Base-by-base conservation (phyloP, 2,888 invertebrate species). In the Clistopyga incitator region DNA sequence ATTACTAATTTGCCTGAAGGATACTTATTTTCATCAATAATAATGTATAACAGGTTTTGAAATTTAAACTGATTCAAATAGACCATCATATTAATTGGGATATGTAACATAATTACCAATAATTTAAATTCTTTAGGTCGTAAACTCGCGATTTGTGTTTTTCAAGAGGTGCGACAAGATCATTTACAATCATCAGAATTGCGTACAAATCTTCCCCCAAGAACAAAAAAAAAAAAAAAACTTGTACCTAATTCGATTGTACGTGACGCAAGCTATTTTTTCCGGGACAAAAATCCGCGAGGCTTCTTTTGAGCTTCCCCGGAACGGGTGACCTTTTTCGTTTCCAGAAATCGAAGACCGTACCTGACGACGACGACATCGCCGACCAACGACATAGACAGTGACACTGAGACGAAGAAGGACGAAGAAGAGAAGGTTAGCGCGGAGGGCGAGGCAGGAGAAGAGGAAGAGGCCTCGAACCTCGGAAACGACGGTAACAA, bases 361-460 rank as follows among this genome's bases (percentile, higher is more conserved):
- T 92, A 92, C 86, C 88, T 92, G 81, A 92, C 92, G 86, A 92
- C 92, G 86, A 92, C 92, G 86, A 87, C 90, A 82, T 81, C 84
- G 83, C 84, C 82, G 85, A 84, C 82, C 64, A 85, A 86, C 71
- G 88, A 88, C 78, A 82, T 78, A 78, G 80, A 86, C 80, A 86
- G 84, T 82, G 85, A 83, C 75, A 78, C 78, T 77, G 76, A 84
- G 72, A 87, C 80, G 47, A 84, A 82, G 45, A 81, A 78, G 64
- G 77, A 82, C 47, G 52, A 78, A n/a, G 74, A 38, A 29, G 79
- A 76, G 61, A 82, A 56, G 72, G 71, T 68, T 25, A 70, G 20
- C 34, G 56, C 2, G n/a, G 71, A 56, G 38, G 71, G 47, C 8
- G 50, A 47, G 29, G 45, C 47, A 88, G 88, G 86, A 87, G 82